Conservation (phyloP, 2,113 vertebrate genomes). For the Saccopteryx bilineata region DNA sequence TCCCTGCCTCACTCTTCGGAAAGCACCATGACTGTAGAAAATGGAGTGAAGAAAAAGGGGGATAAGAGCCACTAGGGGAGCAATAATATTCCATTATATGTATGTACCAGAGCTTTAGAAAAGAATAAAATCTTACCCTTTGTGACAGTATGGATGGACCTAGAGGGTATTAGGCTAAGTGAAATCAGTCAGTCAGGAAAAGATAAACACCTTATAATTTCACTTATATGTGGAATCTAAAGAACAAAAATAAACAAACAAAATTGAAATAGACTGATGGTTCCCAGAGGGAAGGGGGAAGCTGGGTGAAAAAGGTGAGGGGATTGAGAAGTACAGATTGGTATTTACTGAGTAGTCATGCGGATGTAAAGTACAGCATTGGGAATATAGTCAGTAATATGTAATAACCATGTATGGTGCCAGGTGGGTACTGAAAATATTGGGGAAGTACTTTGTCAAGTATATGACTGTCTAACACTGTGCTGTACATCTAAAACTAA, state of each 20-base stretch:
- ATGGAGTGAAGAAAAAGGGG: neutral
- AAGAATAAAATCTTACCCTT: neutral
- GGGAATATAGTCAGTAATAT: neutral
- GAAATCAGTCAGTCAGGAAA: neutral
- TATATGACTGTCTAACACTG: neutral
- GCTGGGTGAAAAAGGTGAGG: neutral
- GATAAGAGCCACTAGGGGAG: neutral
- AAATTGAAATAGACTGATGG: neutral
- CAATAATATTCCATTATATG: neutral
- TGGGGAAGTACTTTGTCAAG: neutral
- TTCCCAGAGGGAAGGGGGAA: neutral
- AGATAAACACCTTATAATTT: neutral
- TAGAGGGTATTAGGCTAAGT: neutral
- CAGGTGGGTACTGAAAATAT: neutral
- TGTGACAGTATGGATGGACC: neutral
- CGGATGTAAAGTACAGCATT: neutral
- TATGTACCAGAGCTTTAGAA: neutral
- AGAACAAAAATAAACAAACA: neutral
- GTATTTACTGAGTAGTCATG: neutral
- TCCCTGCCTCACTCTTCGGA: neutral
- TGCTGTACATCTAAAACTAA: neutral
- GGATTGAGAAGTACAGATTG: neutral
- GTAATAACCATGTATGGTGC: neutral
- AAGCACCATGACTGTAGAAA: neutral
- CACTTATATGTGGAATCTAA: neutral